A percentile compares a stretch with the other conserved stretches of the same genome.
Evolutionary conservation across 2,797 vertebrate species (phyloP).

Genomic region (Chromis chromis): DNA sequence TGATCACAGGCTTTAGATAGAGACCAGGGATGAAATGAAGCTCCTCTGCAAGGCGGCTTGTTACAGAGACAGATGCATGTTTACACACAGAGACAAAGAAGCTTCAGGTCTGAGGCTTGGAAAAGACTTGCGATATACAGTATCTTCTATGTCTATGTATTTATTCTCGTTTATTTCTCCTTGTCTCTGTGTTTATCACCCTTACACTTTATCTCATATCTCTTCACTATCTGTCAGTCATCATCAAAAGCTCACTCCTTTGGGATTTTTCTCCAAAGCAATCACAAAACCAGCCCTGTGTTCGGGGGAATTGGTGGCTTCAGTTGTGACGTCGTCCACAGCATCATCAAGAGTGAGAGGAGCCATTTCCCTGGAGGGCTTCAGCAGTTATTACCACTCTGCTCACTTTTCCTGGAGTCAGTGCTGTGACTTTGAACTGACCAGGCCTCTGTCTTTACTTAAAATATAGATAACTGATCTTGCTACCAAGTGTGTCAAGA

Average conservation of each 20-base stretch:
- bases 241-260: conserved; percentile 18
- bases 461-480: too few species aligned
- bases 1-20: conserved; percentile 12
- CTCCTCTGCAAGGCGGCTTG: too few species aligned
- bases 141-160: not conserved
- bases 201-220: not conserved
- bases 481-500: too few species aligned
- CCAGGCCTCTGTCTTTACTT: too few species aligned
- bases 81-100: not conserved
- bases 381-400: conserved; percentile 6
- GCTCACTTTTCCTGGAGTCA: not conserved
- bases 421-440: not conserved
- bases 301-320: conserved; percentile 22
- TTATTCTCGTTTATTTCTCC: not conserved
- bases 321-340: not conserved
- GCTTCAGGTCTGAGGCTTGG: too few species aligned
- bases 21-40: not conserved
- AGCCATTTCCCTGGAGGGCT: not conserved
- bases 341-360: not conserved
- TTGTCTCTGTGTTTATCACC: not conserved
- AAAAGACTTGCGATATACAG: too few species aligned
- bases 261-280: conserved; percentile 13
- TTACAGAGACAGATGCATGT: too few species aligned
- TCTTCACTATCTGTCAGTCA: conserved; percentile 3
- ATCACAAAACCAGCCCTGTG: not conserved